Conservation (phyloP, 92 coral and sea anemone species). For the Palythoa heliodiscus region DNA sequence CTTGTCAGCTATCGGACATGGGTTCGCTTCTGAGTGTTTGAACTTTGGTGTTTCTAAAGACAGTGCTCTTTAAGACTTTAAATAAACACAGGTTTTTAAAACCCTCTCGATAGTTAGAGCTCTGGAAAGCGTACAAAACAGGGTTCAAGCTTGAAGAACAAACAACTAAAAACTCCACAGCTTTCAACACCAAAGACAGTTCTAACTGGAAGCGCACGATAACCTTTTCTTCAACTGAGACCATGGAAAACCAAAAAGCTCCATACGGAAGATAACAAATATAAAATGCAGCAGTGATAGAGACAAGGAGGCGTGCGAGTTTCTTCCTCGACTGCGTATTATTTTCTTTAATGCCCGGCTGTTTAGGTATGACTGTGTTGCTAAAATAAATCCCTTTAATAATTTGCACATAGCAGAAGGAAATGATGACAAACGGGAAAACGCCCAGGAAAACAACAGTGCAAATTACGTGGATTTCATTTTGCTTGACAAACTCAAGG, state of each 20-base stretch:
- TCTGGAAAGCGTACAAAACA: constrained; percentile 74
- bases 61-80: too few relatives aligned
- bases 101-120: constrained; percentile 75
- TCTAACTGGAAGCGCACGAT: background rate
- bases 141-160: constrained; percentile 77
- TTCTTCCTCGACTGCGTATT: constrained; percentile 56
- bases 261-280: constrained; percentile 72
- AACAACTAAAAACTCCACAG: constrained; percentile 60
- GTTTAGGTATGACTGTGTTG: constrained; percentile 58
- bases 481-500: constrained; percentile 53
- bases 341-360: constrained; percentile 16
- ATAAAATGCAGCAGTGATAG: constrained; percentile 65
- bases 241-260: constrained; percentile 30
- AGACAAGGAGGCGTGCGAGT: constrained; percentile 61
- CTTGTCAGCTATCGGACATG: too few relatives aligned
- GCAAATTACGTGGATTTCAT: constrained; percentile 62
- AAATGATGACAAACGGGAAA: constrained; percentile 57
- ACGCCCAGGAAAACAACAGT: constrained; percentile 63
- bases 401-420: constrained; percentile 71
- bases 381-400: constrained; percentile 71
- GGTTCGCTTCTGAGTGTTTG: too few relatives aligned
- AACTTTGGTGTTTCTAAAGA: too few relatives aligned
- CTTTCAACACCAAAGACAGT: constrained; percentile 44
- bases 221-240: background rate
- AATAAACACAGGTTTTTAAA: constrained; percentile 36